A percentile compares a stretch with the other conserved stretches of the same genome.
Evolutionary conservation across 1,140 invertebrate genomes (phyloP).

Genomic region (Cotesia glomerata): DNA sequence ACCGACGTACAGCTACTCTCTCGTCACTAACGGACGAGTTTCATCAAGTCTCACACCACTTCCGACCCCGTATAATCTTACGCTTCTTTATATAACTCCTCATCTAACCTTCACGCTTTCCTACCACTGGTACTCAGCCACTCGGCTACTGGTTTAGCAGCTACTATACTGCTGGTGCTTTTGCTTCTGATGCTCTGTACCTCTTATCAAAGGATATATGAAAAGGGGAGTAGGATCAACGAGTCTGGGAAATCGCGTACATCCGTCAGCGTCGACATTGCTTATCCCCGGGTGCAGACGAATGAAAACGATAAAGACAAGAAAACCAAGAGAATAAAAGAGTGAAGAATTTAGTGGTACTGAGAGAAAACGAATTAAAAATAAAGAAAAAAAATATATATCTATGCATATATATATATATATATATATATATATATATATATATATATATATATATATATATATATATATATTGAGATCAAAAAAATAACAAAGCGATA

Average conservation of each 20-base stretch:
- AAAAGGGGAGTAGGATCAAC: constrained; percentile 5
- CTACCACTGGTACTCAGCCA: not conserved
- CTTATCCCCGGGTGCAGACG: not conserved
- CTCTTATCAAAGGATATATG: constrained; percentile 16
- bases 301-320: constrained; percentile 7
- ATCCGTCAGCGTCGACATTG: constrained; percentile 18
- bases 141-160: too few species aligned
- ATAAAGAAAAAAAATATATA: too few species aligned
- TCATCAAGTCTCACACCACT: constrained; percentile 38
- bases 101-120: not conserved
- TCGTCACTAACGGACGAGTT: constrained; percentile 29
- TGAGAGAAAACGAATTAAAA: too few species aligned
- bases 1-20: not conserved
- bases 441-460: too few species aligned
- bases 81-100: constrained; percentile 29
- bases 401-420: not conserved
- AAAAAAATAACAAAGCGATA: not conserved
- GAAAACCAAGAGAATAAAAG: not conserved
- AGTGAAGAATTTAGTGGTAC: too few species aligned
- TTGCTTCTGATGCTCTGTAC: not conserved
- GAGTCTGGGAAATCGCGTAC: constrained; percentile 18
- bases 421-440: not conserved
- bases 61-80: constrained; percentile 39
- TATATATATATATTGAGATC: too few species aligned
- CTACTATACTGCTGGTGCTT: too few species aligned